phyloP scores from a whole-genome alignment of 2,888 invertebrate species.

The Nephrotoma guestfalica region DNA sequence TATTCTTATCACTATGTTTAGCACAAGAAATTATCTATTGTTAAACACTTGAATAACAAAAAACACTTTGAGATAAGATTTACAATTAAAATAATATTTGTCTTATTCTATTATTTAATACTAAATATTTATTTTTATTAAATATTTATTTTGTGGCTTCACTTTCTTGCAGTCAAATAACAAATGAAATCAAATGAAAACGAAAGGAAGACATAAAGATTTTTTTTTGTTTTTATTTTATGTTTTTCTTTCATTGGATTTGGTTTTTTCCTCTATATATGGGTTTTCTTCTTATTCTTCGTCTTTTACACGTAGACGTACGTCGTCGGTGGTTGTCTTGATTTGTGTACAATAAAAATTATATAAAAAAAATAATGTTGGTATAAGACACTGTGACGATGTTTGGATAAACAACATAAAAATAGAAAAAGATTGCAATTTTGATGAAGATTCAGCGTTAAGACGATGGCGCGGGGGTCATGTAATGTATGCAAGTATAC shows the following conservation, averaged over 20 bases:
- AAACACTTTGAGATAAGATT: no score
- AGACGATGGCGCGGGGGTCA: background rate
- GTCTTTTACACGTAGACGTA: background rate
- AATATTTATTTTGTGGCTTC: conserved; percentile 2
- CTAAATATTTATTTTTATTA: background rate
- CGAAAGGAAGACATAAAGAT: conserved; percentile 6
- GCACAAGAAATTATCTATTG: background rate
- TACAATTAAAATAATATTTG: no score
- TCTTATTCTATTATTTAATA: background rate
- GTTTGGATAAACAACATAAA: background rate
- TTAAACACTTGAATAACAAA: background rate
- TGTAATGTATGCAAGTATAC: background rate
- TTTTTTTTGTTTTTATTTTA: background rate
- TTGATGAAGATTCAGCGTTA: background rate
- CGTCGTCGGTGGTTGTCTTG: background rate
- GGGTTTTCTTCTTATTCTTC: background rate
- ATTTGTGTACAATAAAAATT: background rate
- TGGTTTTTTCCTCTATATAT: background rate
- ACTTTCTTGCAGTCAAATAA: conserved; percentile 5
- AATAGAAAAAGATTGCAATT: background rate
- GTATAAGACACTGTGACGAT: background rate
- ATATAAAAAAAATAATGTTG: background rate
- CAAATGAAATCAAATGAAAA: conserved; percentile 7
- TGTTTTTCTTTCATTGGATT: background rate
- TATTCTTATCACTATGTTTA: background rate